Conservation (phyloP, 1,140 invertebrate genomes). For the Mercenaria mercenaria region DNA sequence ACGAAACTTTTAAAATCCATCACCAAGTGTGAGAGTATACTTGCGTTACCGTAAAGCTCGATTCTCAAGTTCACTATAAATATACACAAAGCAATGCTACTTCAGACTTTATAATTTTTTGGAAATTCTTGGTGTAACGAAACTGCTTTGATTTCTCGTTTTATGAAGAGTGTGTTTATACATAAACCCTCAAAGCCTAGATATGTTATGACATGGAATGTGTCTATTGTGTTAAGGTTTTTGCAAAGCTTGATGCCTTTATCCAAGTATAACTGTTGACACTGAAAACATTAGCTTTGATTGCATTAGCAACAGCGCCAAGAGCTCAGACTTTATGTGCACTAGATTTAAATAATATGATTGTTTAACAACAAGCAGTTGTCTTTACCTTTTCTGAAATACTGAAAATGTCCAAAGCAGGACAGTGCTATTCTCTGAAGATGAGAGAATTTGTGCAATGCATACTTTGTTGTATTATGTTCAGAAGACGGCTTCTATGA, state of each 20-base stretch:
- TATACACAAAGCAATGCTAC: neutral
- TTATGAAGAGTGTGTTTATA: neutral
- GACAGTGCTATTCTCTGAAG: neutral
- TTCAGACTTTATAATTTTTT: neutral
- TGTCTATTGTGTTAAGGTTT: neutral
- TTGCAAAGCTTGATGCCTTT: neutral
- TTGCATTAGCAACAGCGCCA: constrained; percentile 8
- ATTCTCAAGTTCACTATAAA: no score
- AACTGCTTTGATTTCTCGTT: neutral
- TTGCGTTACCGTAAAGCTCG: no score
- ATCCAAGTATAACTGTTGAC: constrained; percentile 2
- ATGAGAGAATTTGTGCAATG: neutral
- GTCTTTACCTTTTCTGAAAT: neutral
- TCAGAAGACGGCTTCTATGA: neutral
- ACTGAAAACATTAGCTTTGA: neutral
- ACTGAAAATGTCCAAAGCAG: neutral
- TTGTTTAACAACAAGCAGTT: neutral
- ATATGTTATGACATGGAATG: neutral
- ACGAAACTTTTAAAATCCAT: no score
- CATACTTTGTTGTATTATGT: neutral
- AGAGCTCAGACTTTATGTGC: constrained; percentile 15
- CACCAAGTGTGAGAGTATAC: no score
- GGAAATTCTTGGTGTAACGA: neutral
- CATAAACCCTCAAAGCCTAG: neutral
- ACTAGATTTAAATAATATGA: constrained; percentile 11